Evolutionary conservation across 2,888 invertebrate genomes (phyloP).

Genomic region (Stenoptilia bipunctidactyla): DNA sequence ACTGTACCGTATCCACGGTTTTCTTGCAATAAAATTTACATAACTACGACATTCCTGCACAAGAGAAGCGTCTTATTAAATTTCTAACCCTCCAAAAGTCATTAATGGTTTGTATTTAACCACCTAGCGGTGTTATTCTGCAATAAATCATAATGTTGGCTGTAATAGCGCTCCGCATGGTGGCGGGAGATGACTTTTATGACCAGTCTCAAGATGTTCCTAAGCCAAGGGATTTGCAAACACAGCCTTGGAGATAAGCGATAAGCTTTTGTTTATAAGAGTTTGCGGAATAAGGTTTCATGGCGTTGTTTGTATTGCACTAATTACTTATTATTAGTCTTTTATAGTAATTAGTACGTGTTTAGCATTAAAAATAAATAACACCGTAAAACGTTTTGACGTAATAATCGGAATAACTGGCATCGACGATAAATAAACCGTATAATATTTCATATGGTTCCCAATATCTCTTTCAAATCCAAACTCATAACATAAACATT

Average conservation of each 20-base stretch:
- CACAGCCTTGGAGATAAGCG: conserved; percentile 29
- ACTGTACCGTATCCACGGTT: conserved; percentile 27
- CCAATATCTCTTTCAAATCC: too few relatives aligned
- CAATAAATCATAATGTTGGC: conserved; percentile 62
- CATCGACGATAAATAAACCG: too few relatives aligned
- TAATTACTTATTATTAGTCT: too few relatives aligned
- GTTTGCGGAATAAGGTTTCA: too few relatives aligned
- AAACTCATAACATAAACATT: too few relatives aligned
- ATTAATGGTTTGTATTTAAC: conserved; percentile 68
- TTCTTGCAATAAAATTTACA: conserved; percentile 67
- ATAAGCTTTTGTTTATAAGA: conserved; percentile 51
- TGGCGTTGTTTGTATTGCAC: too few relatives aligned
- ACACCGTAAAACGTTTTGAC: too few relatives aligned
- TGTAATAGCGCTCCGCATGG: conserved; percentile 25
- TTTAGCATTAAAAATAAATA: too few relatives aligned
- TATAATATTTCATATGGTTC: not conserved
- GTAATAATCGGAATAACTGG: too few relatives aligned
- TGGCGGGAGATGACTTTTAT: conserved; percentile 46
- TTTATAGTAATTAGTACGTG: too few relatives aligned
- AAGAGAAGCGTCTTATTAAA: conserved; percentile 63
- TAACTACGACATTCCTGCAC: conserved; percentile 62
- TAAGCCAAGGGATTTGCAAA: conserved; percentile 34
- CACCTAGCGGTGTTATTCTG: conserved; percentile 54
- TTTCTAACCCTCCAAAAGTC: conserved; percentile 65
- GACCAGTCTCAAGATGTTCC: conserved; percentile 42